Conservation (phyloP, 2,888 invertebrate species). For the Gerris lacustris region DNA sequence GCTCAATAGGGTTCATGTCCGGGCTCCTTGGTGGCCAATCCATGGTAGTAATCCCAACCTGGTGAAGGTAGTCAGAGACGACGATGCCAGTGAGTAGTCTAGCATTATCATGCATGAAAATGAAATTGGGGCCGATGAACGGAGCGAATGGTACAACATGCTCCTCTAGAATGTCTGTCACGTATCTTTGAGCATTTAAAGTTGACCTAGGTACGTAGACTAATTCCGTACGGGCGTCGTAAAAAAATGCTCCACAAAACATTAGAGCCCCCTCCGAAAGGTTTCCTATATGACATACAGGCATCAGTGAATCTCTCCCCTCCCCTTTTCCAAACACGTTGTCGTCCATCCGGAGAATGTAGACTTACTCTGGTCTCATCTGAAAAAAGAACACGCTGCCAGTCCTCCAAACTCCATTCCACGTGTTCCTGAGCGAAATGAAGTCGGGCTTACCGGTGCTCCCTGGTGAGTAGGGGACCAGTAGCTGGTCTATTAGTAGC, state of each 20-base stretch:
- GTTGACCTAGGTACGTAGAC: background rate
- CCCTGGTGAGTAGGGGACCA: conserved; percentile 10
- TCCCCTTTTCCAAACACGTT: conserved; percentile 12
- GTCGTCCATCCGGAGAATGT: conserved; percentile 9
- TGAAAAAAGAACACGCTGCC: conserved; percentile 9
- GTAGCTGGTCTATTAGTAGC: conserved; percentile 13
- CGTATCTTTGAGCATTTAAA: conserved; percentile 10
- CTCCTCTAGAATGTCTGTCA: conserved; percentile 12
- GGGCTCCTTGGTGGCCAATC: conserved; percentile 14
- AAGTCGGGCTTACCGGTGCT: conserved; percentile 9
- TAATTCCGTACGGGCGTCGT: too few relatives aligned
- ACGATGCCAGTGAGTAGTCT: too few relatives aligned
- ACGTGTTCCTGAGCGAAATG: conserved; percentile 11
- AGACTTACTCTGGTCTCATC: too few relatives aligned
- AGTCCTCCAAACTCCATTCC: conserved; percentile 9
- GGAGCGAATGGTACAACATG: too few relatives aligned
- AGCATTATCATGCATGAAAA: conserved; percentile 10
- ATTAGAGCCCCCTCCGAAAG: too few relatives aligned
- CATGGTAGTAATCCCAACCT: conserved; percentile 13
- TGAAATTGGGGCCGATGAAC: too few relatives aligned
- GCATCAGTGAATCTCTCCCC: too few relatives aligned
- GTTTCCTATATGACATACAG: conserved; percentile 5
- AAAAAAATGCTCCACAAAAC: conserved; percentile 12
- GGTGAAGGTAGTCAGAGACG: conserved; percentile 5
- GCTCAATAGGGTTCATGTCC: too few relatives aligned